Evolutionary conservation across 1,140 invertebrate genomes (phyloP).

Genomic region (Phthorimaea operculella): DNA sequence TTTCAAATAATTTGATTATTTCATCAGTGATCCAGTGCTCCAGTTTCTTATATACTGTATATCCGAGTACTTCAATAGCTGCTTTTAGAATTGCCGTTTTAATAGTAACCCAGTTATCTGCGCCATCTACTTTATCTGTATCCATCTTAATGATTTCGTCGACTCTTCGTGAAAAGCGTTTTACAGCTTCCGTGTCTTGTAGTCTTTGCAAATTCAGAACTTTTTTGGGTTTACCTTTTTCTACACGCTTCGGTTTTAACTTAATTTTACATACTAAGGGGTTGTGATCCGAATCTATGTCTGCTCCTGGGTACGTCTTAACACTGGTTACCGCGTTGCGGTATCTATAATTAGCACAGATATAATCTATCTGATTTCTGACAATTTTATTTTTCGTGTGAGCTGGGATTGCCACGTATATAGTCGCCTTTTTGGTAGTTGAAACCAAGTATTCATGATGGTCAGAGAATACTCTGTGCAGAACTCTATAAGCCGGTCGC

Average conservation of each 20-base stretch:
- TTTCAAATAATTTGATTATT: conserved; percentile 24
- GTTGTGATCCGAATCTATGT: conserved; percentile 4
- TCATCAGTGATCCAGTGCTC: conserved; percentile 23
- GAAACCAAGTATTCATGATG: conserved; percentile 6
- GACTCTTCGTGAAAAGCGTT: too few species aligned
- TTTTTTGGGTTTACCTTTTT: too few species aligned
- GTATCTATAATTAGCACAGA: not conserved
- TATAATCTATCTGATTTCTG: conserved; percentile 5
- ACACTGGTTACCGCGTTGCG: not conserved
- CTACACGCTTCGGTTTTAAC: too few species aligned
- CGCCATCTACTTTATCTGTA: too few species aligned
- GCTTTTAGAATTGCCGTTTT: too few species aligned
- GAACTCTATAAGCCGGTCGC: conserved; percentile 27
- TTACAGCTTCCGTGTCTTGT: too few species aligned
- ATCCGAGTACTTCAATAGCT: too few species aligned
- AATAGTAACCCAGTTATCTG: too few species aligned
- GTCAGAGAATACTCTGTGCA: conserved; percentile 17
- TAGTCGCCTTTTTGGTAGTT: not conserved
- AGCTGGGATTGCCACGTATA: conserved; percentile 6
- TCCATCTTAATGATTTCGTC: too few species aligned
- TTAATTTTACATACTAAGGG: not conserved
- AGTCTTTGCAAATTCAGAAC: too few species aligned
- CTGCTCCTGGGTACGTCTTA: conserved; percentile 6
- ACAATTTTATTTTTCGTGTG: not conserved
- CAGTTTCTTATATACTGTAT: too few species aligned